Conservation (phyloP, 2,888 invertebrate genomes). For the Tricholauxania praeusta region DNA sequence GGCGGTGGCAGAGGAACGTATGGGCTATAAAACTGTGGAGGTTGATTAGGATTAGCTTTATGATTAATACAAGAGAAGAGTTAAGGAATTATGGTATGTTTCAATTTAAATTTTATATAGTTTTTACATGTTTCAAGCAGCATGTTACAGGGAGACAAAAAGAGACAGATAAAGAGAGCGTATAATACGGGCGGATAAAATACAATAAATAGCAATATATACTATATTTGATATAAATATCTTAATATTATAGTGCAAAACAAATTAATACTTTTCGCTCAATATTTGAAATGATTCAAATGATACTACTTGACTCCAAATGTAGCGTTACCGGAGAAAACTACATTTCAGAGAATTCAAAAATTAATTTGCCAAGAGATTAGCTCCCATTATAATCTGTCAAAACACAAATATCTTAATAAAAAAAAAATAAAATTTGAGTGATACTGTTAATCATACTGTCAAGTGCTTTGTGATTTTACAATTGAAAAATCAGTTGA, state of each 20-base stretch:
- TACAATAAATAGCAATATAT: conserved; percentile 1
- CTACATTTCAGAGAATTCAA: too few relatives aligned
- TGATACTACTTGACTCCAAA: too few relatives aligned
- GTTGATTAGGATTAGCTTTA: conserved; percentile 56
- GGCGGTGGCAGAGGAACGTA: conserved; percentile 28
- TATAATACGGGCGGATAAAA: conserved; percentile 34
- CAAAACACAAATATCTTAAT: too few relatives aligned
- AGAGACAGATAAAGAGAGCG: conserved; percentile 42
- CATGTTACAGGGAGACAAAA: conserved; percentile 48
- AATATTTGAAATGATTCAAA: too few relatives aligned
- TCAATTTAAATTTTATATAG: not conserved
- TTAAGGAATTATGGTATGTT: not conserved
- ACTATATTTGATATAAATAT: not conserved
- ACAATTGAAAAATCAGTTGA: too few relatives aligned
- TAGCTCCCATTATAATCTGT: too few relatives aligned
- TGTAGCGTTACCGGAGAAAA: too few relatives aligned
- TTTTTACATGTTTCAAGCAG: conserved; percentile 42
- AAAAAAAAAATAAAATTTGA: too few relatives aligned
- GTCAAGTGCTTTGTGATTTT: too few relatives aligned
- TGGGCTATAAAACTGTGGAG: conserved; percentile 48
- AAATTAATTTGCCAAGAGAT: too few relatives aligned
- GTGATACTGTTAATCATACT: too few relatives aligned
- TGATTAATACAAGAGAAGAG: conserved; percentile 51
- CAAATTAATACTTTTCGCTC: too few relatives aligned
- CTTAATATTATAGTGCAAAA: not conserved